A percentile compares a stretch with the other conserved stretches of the same genome.
These are phyloP conservation scores for Dasyurus viverrinus DNA, from an alignment of 2,113 vertebrate genomes.

Conservation along the genomic window DNA sequence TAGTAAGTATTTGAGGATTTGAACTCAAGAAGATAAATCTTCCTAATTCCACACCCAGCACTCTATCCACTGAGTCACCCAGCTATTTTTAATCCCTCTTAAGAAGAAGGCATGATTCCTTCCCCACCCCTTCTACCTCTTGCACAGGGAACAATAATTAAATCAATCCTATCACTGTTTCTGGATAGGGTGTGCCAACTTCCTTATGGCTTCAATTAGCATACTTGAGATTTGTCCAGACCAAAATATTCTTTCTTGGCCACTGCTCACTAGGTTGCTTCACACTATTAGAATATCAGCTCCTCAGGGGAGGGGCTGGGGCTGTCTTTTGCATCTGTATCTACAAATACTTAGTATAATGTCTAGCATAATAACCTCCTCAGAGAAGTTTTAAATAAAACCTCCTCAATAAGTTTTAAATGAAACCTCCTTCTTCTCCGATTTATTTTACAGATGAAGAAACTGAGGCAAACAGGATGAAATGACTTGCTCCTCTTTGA, in stretches of 20 bases:
- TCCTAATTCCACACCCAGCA: no score
- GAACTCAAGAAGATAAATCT: neutral
- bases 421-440: neutral
- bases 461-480: no score
- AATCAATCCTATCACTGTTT: neutral
- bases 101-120: neutral
- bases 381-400: no score
- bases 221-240: neutral
- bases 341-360: neutral
- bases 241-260: neutral
- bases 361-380: no score
- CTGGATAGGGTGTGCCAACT: neutral
- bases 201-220: neutral
- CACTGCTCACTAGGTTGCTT: neutral
- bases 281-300: neutral
- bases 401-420: neutral
- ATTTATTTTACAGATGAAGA: no score
- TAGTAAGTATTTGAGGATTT: neutral
- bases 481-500: no score
- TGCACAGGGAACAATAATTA: neutral
- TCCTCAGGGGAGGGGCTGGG: neutral
- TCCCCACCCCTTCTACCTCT: neutral
- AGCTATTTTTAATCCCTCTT: neutral
- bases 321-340: neutral
- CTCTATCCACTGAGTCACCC: no score